These are phyloP conservation scores for Rhodophaea formosa DNA, from an alignment of 2,888 invertebrate genomes.

Conservation along the genomic window DNA sequence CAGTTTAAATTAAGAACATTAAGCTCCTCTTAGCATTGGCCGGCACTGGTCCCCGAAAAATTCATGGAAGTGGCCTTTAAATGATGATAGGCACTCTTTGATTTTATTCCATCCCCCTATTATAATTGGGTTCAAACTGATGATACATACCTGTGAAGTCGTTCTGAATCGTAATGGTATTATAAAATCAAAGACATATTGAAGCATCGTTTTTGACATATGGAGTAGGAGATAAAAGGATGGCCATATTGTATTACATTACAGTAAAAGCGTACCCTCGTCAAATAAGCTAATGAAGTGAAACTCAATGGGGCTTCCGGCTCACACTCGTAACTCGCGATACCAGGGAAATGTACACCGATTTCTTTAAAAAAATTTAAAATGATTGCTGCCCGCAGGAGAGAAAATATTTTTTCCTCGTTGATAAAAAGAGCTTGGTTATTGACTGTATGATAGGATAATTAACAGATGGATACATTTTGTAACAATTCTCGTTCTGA, in stretches of 20 bases:
- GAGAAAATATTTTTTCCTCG: neutral
- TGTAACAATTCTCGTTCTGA: no score
- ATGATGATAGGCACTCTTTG: no score
- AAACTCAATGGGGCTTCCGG: slow-evolving; percentile 40
- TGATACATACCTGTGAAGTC: no score
- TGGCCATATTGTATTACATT: slow-evolving; percentile 34
- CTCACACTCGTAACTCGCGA: slow-evolving; percentile 18
- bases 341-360: neutral
- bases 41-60: no score
- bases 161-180: neutral
- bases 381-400: neutral
- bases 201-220: slow-evolving; percentile 25
- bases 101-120: no score
- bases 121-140: no score
- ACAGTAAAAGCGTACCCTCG: slow-evolving; percentile 37
- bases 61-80: no score
- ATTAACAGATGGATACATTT: no score
- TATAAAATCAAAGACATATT: slow-evolving; percentile 6
- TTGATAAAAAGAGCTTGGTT: no score
- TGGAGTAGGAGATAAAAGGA: slow-evolving; percentile 26
- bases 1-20: no score
- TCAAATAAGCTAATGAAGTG: slow-evolving; percentile 48
- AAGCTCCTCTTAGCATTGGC: no score
- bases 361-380: slow-evolving; percentile 1
- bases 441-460: no score